These are phyloP conservation scores for Phaethornis superciliosus DNA, from an alignment of 2,113 vertebrate species.

Conservation along the genomic window DNA sequence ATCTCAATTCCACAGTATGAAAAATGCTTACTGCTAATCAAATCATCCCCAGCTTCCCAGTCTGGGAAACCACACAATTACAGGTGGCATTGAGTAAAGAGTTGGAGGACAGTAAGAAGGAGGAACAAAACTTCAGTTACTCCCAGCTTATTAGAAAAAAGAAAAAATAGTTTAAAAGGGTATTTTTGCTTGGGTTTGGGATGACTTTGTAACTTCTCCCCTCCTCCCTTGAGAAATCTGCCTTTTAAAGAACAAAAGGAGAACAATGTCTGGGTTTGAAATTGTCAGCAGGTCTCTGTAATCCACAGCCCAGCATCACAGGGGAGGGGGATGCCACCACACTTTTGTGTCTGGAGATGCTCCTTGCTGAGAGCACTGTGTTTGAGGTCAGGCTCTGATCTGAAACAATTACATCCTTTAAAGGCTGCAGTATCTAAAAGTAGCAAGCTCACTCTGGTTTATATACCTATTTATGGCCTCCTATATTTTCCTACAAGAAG, in stretches of 20 bases:
- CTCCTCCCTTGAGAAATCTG: not conserved
- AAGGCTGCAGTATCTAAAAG: not conserved
- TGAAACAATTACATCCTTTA: not conserved
- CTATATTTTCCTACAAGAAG: not conserved
- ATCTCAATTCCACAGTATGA: not conserved
- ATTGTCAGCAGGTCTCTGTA: not conserved
- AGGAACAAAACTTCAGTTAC: not conserved
- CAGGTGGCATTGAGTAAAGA: not conserved
- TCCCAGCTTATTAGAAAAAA: not conserved
- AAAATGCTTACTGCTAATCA: not conserved
- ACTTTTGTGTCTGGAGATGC: not conserved
- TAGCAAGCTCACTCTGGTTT: not conserved
- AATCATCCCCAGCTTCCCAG: not conserved
- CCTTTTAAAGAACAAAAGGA: constrained; percentile 18
- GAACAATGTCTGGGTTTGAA: not conserved
- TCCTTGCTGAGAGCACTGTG: not conserved
- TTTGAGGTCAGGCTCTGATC: not conserved
- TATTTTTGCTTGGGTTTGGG: not conserved
- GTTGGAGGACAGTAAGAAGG: not conserved
- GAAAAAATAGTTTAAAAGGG: not conserved
- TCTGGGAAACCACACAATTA: not conserved
- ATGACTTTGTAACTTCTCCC: not conserved
- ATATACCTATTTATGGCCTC: not conserved
- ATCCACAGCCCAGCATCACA: not conserved
- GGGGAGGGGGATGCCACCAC: accelerated